Conservation (phyloP, 1,140 invertebrate genomes). For the Drosophila truncata region DNA sequence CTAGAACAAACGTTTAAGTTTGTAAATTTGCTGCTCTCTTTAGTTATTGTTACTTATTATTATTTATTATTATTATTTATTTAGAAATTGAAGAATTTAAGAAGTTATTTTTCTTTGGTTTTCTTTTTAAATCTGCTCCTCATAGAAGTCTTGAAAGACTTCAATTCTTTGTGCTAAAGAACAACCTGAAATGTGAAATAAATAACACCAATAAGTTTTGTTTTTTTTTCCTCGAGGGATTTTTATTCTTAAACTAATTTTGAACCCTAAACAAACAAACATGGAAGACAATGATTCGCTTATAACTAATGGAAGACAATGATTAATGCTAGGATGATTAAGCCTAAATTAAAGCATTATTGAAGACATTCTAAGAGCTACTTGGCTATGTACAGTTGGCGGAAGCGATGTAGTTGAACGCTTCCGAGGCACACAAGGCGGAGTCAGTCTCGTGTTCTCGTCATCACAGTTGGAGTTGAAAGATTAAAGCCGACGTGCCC, state of each 20-base stretch:
- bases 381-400: constrained; percentile 47
- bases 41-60: too few relatives aligned
- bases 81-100: neutral
- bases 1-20: neutral
- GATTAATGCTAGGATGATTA: constrained; percentile 47
- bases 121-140: too few relatives aligned
- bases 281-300: constrained; percentile 66
- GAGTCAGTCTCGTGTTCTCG: constrained; percentile 62
- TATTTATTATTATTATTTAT: too few relatives aligned
- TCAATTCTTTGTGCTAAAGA: neutral
- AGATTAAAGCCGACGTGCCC: constrained; percentile 54
- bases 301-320: constrained; percentile 76
- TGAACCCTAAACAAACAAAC: constrained; percentile 60
- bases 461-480: constrained; percentile 60
- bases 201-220: constrained; percentile 4
- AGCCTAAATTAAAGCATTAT: constrained; percentile 36
- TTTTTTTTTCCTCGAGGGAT: constrained; percentile 34
- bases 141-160: neutral
- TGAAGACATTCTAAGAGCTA: constrained; percentile 26
- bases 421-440: constrained; percentile 31
- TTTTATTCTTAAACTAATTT: constrained; percentile 54
- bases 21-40: neutral
- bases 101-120: fast-evolving
- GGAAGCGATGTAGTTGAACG: constrained; percentile 13
- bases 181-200: neutral